Evolutionary conservation across 1,140 invertebrate species (phyloP), one percentile per base, ranked within the genome.

Genomic region (Chlorops oryzae): DNA sequence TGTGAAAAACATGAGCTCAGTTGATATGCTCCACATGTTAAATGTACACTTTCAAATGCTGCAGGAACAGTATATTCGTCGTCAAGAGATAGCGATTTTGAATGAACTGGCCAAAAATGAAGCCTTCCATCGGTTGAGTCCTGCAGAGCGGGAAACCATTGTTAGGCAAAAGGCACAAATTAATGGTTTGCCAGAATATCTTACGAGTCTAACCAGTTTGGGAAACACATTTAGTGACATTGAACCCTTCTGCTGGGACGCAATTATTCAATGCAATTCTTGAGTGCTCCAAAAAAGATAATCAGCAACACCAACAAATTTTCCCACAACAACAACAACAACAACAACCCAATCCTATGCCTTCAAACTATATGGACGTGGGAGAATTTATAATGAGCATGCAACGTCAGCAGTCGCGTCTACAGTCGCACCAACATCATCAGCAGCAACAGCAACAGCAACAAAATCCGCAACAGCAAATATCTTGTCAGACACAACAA

Each of bases 91-190:
- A 10, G 61, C 72, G 12, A 73, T 82, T 13, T 64, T 83, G 15
- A 65, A 70, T 7, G 82, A 85, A 54, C 63, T 86, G 10, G 79
- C 82, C 5, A 80, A 84, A 25, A 76, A 80, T 34, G 84, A 85
- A 23, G 78, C 78, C 15, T 87, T 84, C 74, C 74, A 75, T 41
- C 74, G 73, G 0, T 54, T 86, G 7, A 75, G 72, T 50, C 74
- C 78, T 0, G 59, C 77, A 2, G 81, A 86, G 55, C 82, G 85
- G 47, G 80, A 83, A 61, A 75, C 76, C 35, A 55, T 81, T 23
- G 74, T 81, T 3, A 55, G 75, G 23, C 79, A 78, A 47, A 79
- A 78, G 44, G 64, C 81, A 47, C 60, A 75, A 51, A 71, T 73
- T 57, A 57, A 78, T 28, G 75, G 77, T 27, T 58, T 76, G 2